A percentile compares a stretch with the other conserved stretches of the same genome.
Conservation (phyloP, 2,113 vertebrate species). For the Columbina picui region DNA sequence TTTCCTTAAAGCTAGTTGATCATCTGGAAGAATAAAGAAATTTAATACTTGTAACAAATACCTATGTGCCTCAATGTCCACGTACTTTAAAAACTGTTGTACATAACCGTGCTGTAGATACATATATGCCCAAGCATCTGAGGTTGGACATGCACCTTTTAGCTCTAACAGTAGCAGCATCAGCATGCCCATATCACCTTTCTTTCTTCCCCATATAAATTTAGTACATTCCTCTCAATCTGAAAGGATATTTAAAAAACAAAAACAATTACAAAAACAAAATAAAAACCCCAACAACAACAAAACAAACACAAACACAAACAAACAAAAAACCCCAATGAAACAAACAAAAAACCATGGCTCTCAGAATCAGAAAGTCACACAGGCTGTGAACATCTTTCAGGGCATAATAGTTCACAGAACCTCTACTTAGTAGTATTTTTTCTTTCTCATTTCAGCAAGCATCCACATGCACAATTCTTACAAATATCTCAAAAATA, state of each 20-base stretch:
- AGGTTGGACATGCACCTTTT: not conserved
- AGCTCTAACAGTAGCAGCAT: not conserved
- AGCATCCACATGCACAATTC: not conserved
- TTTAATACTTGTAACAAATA: not conserved
- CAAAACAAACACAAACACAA: not conserved
- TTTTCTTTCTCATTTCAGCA: not conserved
- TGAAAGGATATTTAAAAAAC: not conserved
- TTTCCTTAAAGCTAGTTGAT: not conserved
- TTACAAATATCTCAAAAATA: not conserved
- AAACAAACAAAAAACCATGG: no score
- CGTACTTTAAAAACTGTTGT: not conserved
- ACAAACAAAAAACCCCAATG: not conserved
- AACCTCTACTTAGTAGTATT: not conserved
- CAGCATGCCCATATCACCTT: not conserved
- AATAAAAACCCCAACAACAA: not conserved
- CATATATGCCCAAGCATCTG: not conserved
- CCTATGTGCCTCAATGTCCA: not conserved
- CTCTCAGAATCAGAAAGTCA: not conserved
- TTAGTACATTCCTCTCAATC: not conserved
- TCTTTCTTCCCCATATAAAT: not conserved
- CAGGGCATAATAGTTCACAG: not conserved
- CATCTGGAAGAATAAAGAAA: not conserved
- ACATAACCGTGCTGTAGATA: not conserved
- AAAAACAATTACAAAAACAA: not conserved
- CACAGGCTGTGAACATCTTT: not conserved